Conservation (phyloP, 2,888 invertebrate genomes). For the Drosophila buzzatii region DNA sequence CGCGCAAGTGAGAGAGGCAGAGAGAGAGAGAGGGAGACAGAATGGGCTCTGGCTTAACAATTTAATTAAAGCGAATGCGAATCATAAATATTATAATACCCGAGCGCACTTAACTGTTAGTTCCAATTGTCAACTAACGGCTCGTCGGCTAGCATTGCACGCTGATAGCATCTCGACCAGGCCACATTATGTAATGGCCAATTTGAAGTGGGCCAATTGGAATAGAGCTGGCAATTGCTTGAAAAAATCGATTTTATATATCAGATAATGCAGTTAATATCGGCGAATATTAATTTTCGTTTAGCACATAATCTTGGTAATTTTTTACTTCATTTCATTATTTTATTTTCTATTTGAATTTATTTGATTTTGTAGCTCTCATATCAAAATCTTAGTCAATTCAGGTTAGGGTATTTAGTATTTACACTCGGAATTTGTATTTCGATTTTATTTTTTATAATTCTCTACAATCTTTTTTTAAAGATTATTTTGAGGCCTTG, state of each 20-base stretch:
- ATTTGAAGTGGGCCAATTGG: neutral
- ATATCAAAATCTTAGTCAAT: neutral
- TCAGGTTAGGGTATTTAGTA: slow-evolving; percentile 1
- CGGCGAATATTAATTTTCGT: neutral
- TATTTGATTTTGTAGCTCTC: neutral
- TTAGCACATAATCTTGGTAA: neutral
- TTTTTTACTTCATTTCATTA: too few species aligned
- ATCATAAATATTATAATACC: slow-evolving; percentile 73
- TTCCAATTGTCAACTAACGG: slow-evolving; percentile 63
- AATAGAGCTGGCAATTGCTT: neutral
- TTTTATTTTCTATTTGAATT: too few species aligned
- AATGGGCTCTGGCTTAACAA: slow-evolving; percentile 47
- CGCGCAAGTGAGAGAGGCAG: too few species aligned
- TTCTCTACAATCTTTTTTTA: neutral
- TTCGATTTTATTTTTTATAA: neutral
- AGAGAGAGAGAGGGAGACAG: neutral
- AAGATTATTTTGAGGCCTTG: slow-evolving; percentile 4
- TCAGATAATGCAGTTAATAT: neutral
- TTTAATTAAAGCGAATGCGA: slow-evolving; percentile 78
- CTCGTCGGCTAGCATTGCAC: slow-evolving; percentile 3
- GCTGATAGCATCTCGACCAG: neutral
- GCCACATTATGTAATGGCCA: neutral
- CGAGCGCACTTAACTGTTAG: slow-evolving; percentile 38
- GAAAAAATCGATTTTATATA: neutral
- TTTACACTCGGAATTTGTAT: neutral